Base-by-base conservation (phyloP, 2,888 invertebrate species). In the Caenorhabditis zanzibari region DNA sequence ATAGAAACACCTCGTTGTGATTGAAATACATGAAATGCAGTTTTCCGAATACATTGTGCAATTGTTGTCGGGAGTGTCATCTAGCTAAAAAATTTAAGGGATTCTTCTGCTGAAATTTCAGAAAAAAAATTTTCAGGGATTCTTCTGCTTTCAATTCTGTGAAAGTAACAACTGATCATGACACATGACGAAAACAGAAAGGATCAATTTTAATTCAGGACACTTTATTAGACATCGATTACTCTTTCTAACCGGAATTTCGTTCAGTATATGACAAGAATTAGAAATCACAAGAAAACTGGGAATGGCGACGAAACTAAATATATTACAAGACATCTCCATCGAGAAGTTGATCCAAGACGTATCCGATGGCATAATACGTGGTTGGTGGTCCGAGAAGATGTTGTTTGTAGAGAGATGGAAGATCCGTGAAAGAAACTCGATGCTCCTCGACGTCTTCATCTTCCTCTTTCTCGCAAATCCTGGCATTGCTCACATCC, bases 291-390 rank as follows among this genome's bases (percentile, higher is more conserved):
- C 9, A 9, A 12, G 28, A 54, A 32, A 22, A 19, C 0, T 16
- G 12, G 41, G 38, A 63, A 32, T 49, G 47, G 35, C 35, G 14
- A 32, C 7, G 12, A 47, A 49, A n/a, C n/a, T 44, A 44, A 44
- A 12, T 38, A 7, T 49, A 19, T 47, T 38, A 63, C 54, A 49
- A 6, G 2, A 16, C n/a, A 26, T 54, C 26, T 26, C 28, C 64
- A n/a, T 35, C 52, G 2, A 73, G 44, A 47, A 82, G 41, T n/a
- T 81, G 28, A 44, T 81, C 76, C 9, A 84, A 54, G 22, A 73
- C 59, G 22, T 28, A 84, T 22, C 79, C 75, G 12, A 84, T 84
- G n/a, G 81, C 84, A 52, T 64, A 76, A 32, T 84, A 84, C 6
- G 77, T 73, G 44, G 52, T 84, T 26, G 84, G 81, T 14, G 84